Conservation (phyloP, 35 echinoderm and acorn worm species). For the Hemicentrotus pulcherrimus region DNA sequence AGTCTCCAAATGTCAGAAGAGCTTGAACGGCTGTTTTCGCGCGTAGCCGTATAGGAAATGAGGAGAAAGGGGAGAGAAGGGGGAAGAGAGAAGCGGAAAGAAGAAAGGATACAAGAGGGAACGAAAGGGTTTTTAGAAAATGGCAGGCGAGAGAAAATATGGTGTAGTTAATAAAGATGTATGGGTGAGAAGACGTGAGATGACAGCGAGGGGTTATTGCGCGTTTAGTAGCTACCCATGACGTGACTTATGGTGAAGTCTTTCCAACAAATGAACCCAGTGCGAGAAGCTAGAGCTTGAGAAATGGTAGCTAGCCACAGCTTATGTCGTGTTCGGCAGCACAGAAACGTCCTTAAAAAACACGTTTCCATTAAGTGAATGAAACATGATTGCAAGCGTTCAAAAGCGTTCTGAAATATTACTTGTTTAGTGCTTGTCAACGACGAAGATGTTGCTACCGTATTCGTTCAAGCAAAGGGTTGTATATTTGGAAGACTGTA, state of each 20-base stretch:
- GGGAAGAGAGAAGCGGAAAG: neutral
- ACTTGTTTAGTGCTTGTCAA: neutral
- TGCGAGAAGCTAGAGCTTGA: slow-evolving; percentile 20
- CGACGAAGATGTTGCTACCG: neutral
- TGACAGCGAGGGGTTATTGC: slow-evolving; percentile 39
- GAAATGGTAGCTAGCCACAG: slow-evolving; percentile 19
- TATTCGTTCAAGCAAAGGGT: slow-evolving; percentile 3
- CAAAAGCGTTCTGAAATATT: neutral
- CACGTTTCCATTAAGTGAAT: neutral
- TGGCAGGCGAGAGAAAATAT: slow-evolving; percentile 45
- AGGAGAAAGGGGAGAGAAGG: neutral
- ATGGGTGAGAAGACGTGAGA: neutral
- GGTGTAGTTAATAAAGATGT: slow-evolving; percentile 56
- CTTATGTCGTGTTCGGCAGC: neutral
- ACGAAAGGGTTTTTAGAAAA: slow-evolving; percentile 14
- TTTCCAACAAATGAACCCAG: slow-evolving; percentile 39
- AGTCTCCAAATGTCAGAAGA: slow-evolving; percentile 38
- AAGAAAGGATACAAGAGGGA: slow-evolving; percentile 10
- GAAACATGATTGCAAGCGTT: neutral
- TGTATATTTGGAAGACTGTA: neutral
- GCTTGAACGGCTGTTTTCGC: neutral
- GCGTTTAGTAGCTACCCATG: slow-evolving; percentile 40
- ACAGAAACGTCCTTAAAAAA: neutral
- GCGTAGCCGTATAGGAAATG: neutral
- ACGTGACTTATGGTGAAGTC: slow-evolving; percentile 30